Percentiles rank a stretch among this genome's conserved stretches.
These are phyloP conservation scores for Ceratitis capitata DNA, from an alignment of 1,140 invertebrate species.

Conservation along the genomic window DNA sequence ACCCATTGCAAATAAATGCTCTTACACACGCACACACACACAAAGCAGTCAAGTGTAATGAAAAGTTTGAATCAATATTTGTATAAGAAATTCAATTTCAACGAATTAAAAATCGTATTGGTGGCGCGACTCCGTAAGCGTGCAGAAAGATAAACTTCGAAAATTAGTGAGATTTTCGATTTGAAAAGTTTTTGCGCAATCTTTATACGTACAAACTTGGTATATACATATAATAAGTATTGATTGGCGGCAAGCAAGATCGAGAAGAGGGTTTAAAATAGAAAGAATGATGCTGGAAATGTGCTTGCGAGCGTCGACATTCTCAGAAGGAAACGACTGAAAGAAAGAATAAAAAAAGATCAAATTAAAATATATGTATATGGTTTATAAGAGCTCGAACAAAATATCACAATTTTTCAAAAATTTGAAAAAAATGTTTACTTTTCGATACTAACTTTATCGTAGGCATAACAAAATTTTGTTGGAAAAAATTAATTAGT, in stretches of 20 bases:
- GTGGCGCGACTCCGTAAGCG: slow-evolving; percentile 33
- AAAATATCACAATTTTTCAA: too few relatives aligned
- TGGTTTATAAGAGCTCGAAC: too few relatives aligned
- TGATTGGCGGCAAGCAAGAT: background rate
- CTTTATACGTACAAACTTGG: too few relatives aligned
- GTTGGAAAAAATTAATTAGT: too few relatives aligned
- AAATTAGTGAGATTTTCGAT: slow-evolving; percentile 31
- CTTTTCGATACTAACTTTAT: too few relatives aligned
- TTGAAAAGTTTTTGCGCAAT: slow-evolving; percentile 33
- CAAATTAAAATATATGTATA: too few relatives aligned
- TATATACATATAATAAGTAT: background rate
- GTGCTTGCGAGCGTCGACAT: background rate
- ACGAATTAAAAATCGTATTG: slow-evolving; percentile 35
- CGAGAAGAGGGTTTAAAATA: background rate
- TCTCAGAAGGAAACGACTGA: background rate
- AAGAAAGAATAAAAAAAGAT: background rate
- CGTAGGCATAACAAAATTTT: too few relatives aligned
- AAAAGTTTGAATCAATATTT: slow-evolving; percentile 36
- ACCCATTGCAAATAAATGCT: background rate
- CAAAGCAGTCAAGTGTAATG: slow-evolving; percentile 19
- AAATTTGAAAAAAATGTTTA: too few relatives aligned
- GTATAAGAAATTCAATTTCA: slow-evolving; percentile 34
- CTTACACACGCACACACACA: background rate
- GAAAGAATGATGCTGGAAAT: too few relatives aligned
- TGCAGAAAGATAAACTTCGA: slow-evolving; percentile 26